These are phyloP conservation scores for Gasterosteus aculeatus DNA, from an alignment of 2,113 vertebrate genomes.

Conservation along the genomic window DNA sequence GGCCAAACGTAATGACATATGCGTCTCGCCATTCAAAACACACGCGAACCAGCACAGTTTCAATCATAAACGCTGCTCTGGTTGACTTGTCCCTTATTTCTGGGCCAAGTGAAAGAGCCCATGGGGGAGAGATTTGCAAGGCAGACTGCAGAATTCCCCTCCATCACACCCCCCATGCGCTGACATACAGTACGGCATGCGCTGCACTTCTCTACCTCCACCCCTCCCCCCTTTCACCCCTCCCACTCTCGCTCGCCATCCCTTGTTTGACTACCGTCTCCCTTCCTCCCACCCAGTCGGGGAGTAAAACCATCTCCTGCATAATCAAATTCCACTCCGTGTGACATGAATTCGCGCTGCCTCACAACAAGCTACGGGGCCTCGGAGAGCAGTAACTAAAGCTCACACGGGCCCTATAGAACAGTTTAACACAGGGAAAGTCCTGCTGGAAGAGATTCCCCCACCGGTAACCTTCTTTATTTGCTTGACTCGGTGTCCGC, in stretches of 20 bases:
- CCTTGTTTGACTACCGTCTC: constrained; percentile 64
- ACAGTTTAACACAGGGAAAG: constrained; percentile 37
- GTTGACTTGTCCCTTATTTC: constrained; percentile 64
- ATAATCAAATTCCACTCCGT: constrained; percentile 75
- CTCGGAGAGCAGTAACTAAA: constrained; percentile 59
- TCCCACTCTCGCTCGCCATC: constrained; percentile 32
- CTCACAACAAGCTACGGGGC: constrained; percentile 49
- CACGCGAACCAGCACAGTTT: constrained; percentile 20
- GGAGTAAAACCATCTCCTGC: constrained; percentile 69
- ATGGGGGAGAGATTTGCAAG: constrained; percentile 65
- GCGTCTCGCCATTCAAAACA: constrained; percentile 46
- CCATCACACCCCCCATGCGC: not conserved
- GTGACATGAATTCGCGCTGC: constrained; percentile 70
- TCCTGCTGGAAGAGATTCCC: constrained; percentile 34
- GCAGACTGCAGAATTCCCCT: constrained; percentile 40
- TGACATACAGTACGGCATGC: constrained; percentile 37
- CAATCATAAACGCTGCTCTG: constrained; percentile 55
- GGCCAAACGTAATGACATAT: constrained; percentile 51
- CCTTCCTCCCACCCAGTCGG: constrained; percentile 65
- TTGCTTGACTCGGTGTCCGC: constrained; percentile 21
- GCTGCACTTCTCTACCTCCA: constrained; percentile 44
- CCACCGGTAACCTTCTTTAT: constrained; percentile 1
- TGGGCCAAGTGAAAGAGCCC: constrained; percentile 54
- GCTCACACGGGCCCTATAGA: constrained; percentile 32
- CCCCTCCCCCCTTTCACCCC: constrained; percentile 18